phyloP scores from a whole-genome alignment of 1,140 invertebrate genomes.

The Anastrepha obliqua region DNA sequence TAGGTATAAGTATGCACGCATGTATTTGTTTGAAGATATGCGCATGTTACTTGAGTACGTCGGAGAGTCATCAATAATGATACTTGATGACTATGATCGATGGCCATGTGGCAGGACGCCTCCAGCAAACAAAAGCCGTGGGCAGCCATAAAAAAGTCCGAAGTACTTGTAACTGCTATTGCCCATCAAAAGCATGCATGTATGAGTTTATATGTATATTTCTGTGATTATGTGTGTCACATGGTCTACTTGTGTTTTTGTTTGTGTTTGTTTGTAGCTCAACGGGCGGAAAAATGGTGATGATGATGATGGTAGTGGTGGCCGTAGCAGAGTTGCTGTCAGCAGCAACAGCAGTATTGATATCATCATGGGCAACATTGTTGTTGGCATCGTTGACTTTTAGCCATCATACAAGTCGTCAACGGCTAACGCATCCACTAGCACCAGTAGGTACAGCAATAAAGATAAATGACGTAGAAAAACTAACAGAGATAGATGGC shows the following conservation, averaged over 20 bases:
- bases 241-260: slow-evolving; percentile 3
- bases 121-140: slow-evolving; percentile 8
- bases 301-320: background rate
- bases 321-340: slow-evolving; percentile 15
- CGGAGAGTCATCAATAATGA: slow-evolving; percentile 57
- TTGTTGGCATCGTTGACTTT: slow-evolving; percentile 27
- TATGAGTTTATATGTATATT: background rate
- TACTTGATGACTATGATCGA: slow-evolving; percentile 72
- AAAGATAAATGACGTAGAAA: slow-evolving; percentile 1
- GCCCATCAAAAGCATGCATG: background rate
- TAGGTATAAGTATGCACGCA: background rate
- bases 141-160: slow-evolving; percentile 22
- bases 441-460: background rate
- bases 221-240: background rate
- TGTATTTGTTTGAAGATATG: slow-evolving; percentile 4
- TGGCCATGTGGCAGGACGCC: slow-evolving; percentile 59
- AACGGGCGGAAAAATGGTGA: background rate
- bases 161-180: background rate
- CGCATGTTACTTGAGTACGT: slow-evolving; percentile 20
- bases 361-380: slow-evolving; percentile 33
- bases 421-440: background rate
- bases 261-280: background rate
- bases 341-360: background rate
- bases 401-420: background rate
- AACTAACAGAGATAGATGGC: slow-evolving; percentile 34